phyloP scores from a whole-genome alignment of 2,888 invertebrate genomes.

The Formica aserva region DNA sequence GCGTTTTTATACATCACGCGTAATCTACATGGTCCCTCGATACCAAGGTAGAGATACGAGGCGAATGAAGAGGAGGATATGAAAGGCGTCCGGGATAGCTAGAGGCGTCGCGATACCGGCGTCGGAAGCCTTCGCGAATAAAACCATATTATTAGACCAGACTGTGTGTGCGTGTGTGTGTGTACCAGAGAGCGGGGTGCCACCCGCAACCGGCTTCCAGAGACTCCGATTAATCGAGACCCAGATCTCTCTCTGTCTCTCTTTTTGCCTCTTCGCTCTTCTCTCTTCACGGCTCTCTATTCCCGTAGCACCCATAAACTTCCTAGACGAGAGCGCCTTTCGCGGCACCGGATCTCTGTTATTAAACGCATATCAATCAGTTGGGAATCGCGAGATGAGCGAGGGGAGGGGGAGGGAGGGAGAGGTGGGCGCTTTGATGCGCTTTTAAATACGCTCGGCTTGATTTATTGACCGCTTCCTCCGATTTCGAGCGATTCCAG shows the following conservation, averaged over 20 bases:
- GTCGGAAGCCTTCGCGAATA: conserved; percentile 80
- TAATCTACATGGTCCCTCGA: background rate
- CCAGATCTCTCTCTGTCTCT: conserved; percentile 47
- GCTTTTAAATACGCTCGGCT: conserved; percentile 81
- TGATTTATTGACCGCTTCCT: conserved; percentile 82
- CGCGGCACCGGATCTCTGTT: conserved; percentile 79
- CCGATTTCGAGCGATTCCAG: conserved; percentile 68
- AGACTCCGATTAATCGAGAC: conserved; percentile 75
- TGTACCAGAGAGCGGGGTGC: conserved; percentile 71
- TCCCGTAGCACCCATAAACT: conserved; percentile 70
- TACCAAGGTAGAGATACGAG: conserved; percentile 52
- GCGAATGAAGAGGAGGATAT: conserved; percentile 63
- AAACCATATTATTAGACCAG: conserved; percentile 82
- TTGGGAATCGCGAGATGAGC: conserved; percentile 50
- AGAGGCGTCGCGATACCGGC: conserved; percentile 77
- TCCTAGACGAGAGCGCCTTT: conserved; percentile 67
- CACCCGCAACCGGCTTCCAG: conserved; percentile 78
- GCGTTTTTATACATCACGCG: background rate
- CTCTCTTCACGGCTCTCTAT: conserved; percentile 43
- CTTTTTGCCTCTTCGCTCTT: background rate
- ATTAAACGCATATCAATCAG: conserved; percentile 85
- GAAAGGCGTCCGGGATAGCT: conserved; percentile 73
- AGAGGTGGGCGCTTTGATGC: conserved; percentile 73
- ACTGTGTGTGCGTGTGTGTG: conserved; percentile 49
- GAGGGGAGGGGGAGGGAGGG: background rate